These are phyloP conservation scores for Tetramorium bicarinatum DNA, from an alignment of 2,888 invertebrate genomes.

Conservation along the genomic window DNA sequence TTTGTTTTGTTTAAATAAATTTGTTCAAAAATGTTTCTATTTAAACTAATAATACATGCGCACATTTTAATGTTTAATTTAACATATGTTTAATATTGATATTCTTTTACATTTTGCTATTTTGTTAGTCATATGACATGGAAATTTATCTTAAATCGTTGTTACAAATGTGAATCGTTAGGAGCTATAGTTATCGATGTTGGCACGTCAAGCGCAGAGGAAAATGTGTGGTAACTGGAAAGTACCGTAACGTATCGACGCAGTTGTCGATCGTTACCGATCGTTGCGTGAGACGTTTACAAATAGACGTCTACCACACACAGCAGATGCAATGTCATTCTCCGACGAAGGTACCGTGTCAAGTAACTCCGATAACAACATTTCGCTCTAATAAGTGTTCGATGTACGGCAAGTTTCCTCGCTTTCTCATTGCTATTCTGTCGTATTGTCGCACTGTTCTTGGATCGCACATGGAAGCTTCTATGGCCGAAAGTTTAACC, in stretches of 20 bases:
- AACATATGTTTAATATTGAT: neutral
- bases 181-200: neutral
- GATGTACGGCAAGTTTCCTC: constrained; percentile 43
- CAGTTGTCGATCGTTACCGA: constrained; percentile 58
- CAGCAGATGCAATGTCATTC: constrained; percentile 58
- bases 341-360: constrained; percentile 62
- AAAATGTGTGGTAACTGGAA: constrained; percentile 71
- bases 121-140: neutral
- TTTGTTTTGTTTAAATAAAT: neutral
- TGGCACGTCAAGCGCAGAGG: constrained; percentile 54
- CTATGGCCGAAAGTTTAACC: constrained; percentile 1
- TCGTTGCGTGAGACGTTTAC: constrained; percentile 67
- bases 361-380: constrained; percentile 69
- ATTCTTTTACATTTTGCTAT: neutral
- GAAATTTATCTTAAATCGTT: constrained; percentile 8
- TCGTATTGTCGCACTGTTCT: constrained; percentile 43
- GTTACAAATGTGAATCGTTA: neutral
- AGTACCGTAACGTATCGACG: constrained; percentile 61
- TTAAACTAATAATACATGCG: neutral
- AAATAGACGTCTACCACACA: constrained; percentile 57
- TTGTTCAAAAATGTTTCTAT: neutral
- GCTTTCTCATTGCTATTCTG: constrained; percentile 64
- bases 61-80: no score
- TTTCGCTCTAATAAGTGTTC: constrained; percentile 66
- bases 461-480: constrained; percentile 27